Evolutionary conservation across 2,888 invertebrate genomes (phyloP), one percentile per base, ranked within the genome.

Genomic region (Drosophila siamana): DNA sequence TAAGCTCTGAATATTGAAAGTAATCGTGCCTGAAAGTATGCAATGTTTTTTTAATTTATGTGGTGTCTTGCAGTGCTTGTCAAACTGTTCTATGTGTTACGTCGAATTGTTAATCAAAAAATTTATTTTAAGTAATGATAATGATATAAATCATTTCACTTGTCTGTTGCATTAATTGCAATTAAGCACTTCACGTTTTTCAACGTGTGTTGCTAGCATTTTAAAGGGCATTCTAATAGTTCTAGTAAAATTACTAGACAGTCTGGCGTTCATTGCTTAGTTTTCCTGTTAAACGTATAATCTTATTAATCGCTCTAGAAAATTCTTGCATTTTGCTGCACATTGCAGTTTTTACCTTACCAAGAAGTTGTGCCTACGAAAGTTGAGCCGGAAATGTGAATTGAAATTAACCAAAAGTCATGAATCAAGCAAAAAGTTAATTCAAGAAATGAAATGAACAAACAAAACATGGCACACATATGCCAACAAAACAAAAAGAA

Each of bases 341-440:
- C 59, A 56, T 11, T 43, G 24, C 0, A 3, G 22, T 33, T 43
- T 24, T 38, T 6, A 9, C 8, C 19, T 33, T 66, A 46, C 77
- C 19, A 41, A 47, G 71, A 72, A 71, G 41, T 54, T 33, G 7
- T 28, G 30, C 19, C 13, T 13, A 26, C 15, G n/a, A 46, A 16
- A 28, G 11, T 8, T 36, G 7, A 44, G 61, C 88, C 88, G 88
- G 85, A 86, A 83, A 79, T 50, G 40, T 41, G 47, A 64, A 78
- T 70, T 74, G 69, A 80, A 80, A 81, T 81, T 81, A 74, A 74
- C 54, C 68, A 84, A 85, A 90, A 90, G 90, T 90, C 90, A 89
- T 78, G 88, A 84, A 90, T 84, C 79, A 85, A 88, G 74, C 81
- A 79, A 86, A 80, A 90, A 90, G 91, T 90, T 90, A 90, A 91